Base-by-base conservation (phyloP, 2,797 vertebrate species). In the Danionella dracula region DNA sequence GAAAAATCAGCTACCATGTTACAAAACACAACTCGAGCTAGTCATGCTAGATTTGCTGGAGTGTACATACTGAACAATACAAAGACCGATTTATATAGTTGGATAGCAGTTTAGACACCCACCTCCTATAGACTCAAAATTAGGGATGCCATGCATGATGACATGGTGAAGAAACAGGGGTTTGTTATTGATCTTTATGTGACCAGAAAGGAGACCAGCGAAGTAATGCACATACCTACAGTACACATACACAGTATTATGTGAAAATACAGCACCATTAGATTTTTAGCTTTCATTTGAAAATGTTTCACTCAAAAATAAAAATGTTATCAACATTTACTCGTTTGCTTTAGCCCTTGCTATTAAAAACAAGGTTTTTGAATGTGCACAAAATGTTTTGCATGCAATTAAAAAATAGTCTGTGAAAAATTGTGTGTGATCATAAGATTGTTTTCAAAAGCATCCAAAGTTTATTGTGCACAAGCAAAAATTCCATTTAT, bases 131-230 rank as follows among this genome's bases (percentile, higher is more conserved):
- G 93, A 91, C 78, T 98, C 95, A 2, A 97, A 97, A 87, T 96
- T 96, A 76, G 96, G 96, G 51, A 98, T 96, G 72, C 95, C 95
- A 0, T 98, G 96, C 94, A 98, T 96, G 89, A 98, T 96, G 81
- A 98, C 95, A 0, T 98, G 95, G 66, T 98, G 96, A 72, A 98
- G 89, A 77, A 98, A 98, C 76, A 98, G 85, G 4, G 96, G 95
- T 74, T 97, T 97, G 89, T 96, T 98, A 90, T 98, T 98, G 90
- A 98, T 97, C 78, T 96, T 98, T 73, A 98, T 97, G 76, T 91
- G 87, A 65, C 96, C 95, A 0, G 95, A 96, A 17, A 98, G 91
- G 40, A 98, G 92, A 41, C 95, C 95, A 0, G 93, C 96, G 88
- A 98, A 98, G 81, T 98, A 98, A 73, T 87, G 87, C 76, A 98